phyloP scores from a whole-genome alignment of 1,140 invertebrate species.

The Drosophila mojavensis region DNA sequence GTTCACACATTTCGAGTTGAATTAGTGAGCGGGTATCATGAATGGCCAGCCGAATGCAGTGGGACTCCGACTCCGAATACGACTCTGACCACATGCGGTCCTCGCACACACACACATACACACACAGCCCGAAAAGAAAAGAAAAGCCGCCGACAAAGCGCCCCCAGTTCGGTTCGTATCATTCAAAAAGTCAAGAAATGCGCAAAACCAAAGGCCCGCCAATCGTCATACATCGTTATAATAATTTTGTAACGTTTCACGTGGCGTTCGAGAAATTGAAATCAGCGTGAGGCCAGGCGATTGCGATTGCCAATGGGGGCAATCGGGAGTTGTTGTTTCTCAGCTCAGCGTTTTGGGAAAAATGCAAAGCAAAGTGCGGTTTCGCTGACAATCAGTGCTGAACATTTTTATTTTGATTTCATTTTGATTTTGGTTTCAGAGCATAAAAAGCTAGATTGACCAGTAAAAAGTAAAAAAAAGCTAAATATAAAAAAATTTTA shows the following conservation, averaged over 20 bases:
- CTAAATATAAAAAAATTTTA: too few relatives aligned
- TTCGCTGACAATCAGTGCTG: slow-evolving; percentile 40
- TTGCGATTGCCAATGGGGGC: not conserved
- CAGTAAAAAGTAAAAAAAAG: too few relatives aligned
- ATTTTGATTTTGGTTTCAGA: too few relatives aligned
- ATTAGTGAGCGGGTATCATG: slow-evolving; percentile 74
- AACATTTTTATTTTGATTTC: too few relatives aligned
- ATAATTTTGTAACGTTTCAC: slow-evolving; percentile 81
- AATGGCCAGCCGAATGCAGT: slow-evolving; percentile 57
- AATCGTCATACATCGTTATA: slow-evolving; percentile 76
- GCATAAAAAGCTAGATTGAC: too few relatives aligned
- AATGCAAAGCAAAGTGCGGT: slow-evolving; percentile 29
- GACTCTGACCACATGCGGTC: slow-evolving; percentile 65
- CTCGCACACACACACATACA: slow-evolving; percentile 29
- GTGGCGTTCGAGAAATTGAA: slow-evolving; percentile 77
- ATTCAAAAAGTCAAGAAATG: slow-evolving; percentile 75
- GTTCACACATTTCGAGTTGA: slow-evolving; percentile 79
- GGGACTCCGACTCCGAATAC: slow-evolving; percentile 1
- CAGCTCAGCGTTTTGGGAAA: slow-evolving; percentile 36
- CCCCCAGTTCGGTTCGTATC: slow-evolving; percentile 48
- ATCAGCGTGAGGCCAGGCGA: slow-evolving; percentile 61
- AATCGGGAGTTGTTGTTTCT: slow-evolving; percentile 53
- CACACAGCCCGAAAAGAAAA: slow-evolving; percentile 57
- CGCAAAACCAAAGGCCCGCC: slow-evolving; percentile 58
- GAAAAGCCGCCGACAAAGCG: slow-evolving; percentile 69